These are phyloP conservation scores for Antennarius striatus DNA, from an alignment of 2,113 vertebrate species.

Conservation along the genomic window DNA sequence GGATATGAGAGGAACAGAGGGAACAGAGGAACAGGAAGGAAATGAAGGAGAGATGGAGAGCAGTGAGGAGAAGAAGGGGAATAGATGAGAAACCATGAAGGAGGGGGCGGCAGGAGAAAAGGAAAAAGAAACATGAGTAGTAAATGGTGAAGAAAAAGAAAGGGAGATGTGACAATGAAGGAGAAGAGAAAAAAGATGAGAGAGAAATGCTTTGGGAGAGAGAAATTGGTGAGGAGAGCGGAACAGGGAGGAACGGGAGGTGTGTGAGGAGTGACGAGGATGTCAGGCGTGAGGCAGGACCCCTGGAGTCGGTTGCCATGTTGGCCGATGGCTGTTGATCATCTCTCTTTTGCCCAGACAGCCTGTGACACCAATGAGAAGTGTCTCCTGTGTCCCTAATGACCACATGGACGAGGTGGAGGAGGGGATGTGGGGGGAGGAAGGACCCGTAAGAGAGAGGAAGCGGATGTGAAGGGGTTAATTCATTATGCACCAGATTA, in stretches of 20 bases:
- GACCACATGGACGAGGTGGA: constrained; percentile 71
- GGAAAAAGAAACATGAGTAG: too few relatives aligned
- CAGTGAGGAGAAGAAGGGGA: neutral
- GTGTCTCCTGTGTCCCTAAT: constrained; percentile 74
- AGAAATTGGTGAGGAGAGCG: too few relatives aligned
- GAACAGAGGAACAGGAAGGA: too few relatives aligned
- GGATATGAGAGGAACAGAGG: neutral
- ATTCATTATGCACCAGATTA: constrained; percentile 98
- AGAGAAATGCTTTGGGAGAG: too few relatives aligned
- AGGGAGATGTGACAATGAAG: too few relatives aligned
- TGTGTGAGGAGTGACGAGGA: constrained; percentile 33
- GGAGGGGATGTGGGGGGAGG: constrained; percentile 36
- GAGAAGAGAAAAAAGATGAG: too few relatives aligned
- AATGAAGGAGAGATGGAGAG: neutral
- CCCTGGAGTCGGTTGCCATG: constrained; percentile 45
- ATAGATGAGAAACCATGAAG: too few relatives aligned
- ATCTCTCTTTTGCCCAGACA: constrained; percentile 55
- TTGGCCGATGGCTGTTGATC: constrained; percentile 57
- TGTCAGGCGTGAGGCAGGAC: constrained; percentile 11
- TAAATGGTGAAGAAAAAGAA: too few relatives aligned
- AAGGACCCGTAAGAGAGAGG: constrained; percentile 49
- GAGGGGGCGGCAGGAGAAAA: too few relatives aligned
- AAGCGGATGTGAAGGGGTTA: constrained; percentile 91
- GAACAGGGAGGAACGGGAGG: neutral
- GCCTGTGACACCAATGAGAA: constrained; percentile 72